phyloP scores from a whole-genome alignment of 2,888 invertebrate species.

The Stenodera caucasica region DNA sequence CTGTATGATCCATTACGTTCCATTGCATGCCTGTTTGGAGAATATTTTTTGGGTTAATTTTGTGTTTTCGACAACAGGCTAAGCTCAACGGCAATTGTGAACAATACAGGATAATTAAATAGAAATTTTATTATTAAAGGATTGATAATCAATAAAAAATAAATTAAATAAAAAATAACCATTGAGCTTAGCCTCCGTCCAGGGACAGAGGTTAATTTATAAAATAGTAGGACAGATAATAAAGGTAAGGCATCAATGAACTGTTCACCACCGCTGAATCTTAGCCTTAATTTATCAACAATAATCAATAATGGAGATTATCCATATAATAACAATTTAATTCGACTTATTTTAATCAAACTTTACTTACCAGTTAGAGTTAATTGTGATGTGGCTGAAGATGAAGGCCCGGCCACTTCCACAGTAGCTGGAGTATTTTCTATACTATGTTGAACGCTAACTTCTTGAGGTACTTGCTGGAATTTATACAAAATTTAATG shows the following conservation, averaged over 20 bases:
- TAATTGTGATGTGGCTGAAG: slow-evolving; percentile 43
- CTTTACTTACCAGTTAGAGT: slow-evolving; percentile 35
- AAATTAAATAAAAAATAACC: slow-evolving; percentile 26
- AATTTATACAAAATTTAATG: slow-evolving; percentile 25
- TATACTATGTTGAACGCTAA: slow-evolving; percentile 45
- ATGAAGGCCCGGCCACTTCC: slow-evolving; percentile 50
- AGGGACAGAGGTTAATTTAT: slow-evolving; percentile 27
- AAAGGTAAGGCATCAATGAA: slow-evolving; percentile 17
- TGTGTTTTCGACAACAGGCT: slow-evolving; percentile 43
- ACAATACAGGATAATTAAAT: slow-evolving; percentile 31
- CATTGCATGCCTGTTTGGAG: slow-evolving; percentile 72
- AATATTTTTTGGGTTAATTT: slow-evolving; percentile 15
- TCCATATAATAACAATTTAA: slow-evolving; percentile 1
- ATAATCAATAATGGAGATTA: slow-evolving; percentile 15
- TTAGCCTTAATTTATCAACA: slow-evolving; percentile 41
- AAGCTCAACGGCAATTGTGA: slow-evolving; percentile 54
- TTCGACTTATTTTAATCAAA: background rate
- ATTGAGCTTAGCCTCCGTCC: slow-evolving; percentile 53
- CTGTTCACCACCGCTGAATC: slow-evolving; percentile 47
- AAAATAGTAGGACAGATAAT: slow-evolving; percentile 8
- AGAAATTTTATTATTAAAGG: slow-evolving; percentile 8
- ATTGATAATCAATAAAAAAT: slow-evolving; percentile 7
- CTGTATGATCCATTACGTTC: slow-evolving; percentile 78
- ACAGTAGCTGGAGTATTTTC: slow-evolving; percentile 41
- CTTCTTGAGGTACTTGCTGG: slow-evolving; percentile 54